Conservation (phyloP, 2,113 vertebrate genomes). For the Grantiella picta region DNA sequence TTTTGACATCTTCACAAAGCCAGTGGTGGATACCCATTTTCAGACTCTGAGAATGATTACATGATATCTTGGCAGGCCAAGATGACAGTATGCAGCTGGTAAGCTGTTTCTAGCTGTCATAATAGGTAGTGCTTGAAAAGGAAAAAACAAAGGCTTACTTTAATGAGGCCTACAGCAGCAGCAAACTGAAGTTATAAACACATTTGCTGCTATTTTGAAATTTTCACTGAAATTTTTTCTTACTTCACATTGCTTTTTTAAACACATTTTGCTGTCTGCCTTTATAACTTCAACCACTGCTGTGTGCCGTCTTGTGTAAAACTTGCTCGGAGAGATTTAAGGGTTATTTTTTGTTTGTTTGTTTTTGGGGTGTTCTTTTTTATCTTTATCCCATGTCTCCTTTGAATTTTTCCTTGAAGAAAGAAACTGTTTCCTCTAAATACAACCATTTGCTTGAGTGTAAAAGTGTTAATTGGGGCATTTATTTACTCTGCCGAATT, state of each 20-base stretch:
- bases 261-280: not conserved
- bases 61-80: constrained; percentile 44
- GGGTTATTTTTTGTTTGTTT: constrained; percentile 45
- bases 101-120: constrained; percentile 66
- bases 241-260: not conserved
- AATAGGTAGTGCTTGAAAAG: constrained; percentile 59
- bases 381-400: constrained; percentile 7
- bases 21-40: constrained; percentile 27
- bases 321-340: not conserved
- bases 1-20: constrained; percentile 36
- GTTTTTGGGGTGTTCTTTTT: constrained; percentile 28
- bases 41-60: constrained; percentile 51
- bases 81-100: constrained; percentile 61
- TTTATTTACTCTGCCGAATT: constrained; percentile 53
- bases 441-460: constrained; percentile 4
- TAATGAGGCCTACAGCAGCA: constrained; percentile 45
- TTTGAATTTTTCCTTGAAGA: constrained; percentile 48
- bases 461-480: constrained; percentile 37
- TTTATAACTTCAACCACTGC: not conserved
- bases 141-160: constrained; percentile 42
- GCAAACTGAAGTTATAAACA: constrained; percentile 37
- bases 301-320: not conserved
- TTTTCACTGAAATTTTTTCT: constrained; percentile 7
- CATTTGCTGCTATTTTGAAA: constrained; percentile 34
- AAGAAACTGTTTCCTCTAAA: constrained; percentile 52